Evolutionary conservation across 2,113 vertebrate species (phyloP), one percentile per base, ranked within the genome.

Genomic region (Hypocryptadius cinnamomeus): DNA sequence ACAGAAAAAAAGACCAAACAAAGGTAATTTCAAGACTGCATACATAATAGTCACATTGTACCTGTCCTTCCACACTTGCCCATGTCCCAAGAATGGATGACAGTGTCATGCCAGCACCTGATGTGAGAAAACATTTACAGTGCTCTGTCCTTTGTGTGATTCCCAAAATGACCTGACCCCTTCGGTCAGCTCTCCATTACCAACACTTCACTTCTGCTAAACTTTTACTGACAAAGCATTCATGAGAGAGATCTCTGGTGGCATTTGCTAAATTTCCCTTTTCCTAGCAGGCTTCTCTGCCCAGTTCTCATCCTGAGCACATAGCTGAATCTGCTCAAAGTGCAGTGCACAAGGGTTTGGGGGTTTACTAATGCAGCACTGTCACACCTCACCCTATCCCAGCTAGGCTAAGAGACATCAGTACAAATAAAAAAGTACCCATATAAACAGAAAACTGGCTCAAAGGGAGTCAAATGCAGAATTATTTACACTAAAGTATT

Each of bases 111-210:
- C 37, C 61, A 89, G 50, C 18, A 45, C 17, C 45, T 50, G 57
- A 56, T 15, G 27, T 2, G 16, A 85, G 25, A 69, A 82, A 63
- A 37, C 30, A 53, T 20, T 85, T 61, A n/a, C 53, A 64, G 37
- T 1, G 2, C 51, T 80, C 27, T 48, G 53, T 22, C 45, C 45
- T 53, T 72, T 59, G 6, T 1, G 3, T 0, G 23, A 42, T 60
- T 60, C 69, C 31, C 61, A 37, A 68, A 73, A 47, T 1, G 6
- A 45, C 30, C 64, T 48, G 28, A 84, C 8, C 13, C 31, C 28
- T 68, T 51, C 1, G 1, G 35, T 56, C 72, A 81, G 44, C 59
- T 61, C 60, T 76, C 17, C 0, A 0, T 19, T 68, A 85, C 48
- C 42, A 76, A 33, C 20, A 27, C 7, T n/a, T 61, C 3, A 14